Base-by-base conservation (phyloP, 2,797 vertebrate genomes). In the Cryptoblepharus egeriae region DNA sequence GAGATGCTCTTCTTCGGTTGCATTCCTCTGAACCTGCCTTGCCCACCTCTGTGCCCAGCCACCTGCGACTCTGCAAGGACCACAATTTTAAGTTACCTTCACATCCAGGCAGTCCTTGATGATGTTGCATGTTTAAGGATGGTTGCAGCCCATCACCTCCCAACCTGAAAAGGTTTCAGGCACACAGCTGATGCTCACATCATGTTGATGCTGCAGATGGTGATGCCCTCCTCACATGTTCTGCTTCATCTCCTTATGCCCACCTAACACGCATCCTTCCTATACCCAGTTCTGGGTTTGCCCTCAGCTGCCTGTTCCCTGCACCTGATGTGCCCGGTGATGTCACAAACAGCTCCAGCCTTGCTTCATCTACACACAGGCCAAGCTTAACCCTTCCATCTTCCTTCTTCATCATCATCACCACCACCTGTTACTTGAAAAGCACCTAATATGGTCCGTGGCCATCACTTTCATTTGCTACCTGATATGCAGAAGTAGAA, bases 271-370 rank as follows among this genome's bases (percentile, higher is more conserved):
- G 22, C 57, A 18, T 10, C 52, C 37, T 39, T 42, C 71, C 30
- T 35, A 55, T 12, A 11, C 39, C 39, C 7, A 8, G 18, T 26
- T 24, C 20, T 3, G 28, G 52, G 3, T 30, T 37, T 60, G 76
- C 16, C 37, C 37, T 49, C 63, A 60, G 82, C 76, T 57, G 15
- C 13, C 37, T 28, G n/a, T 22, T 45, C 12, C 30, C 28, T 18
- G 6, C 12, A 13, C 20, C 22, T 60, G 37, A 58, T 39, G 22
- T 60, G 28, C 30, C 32, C 22, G 16, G 3, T 73, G 81, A 83
- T 32, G 60, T 83, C 82, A 84, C 16, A 84, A 79, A 74, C 26
- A n/a, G 69, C 65, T 26, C 28, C 28, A 16, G 45, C 12, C 15
- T n/a, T 1, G 55, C 18, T 4, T 71, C 67, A 77, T 30, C 18